phyloP scores from a whole-genome alignment of 2,888 invertebrate species.

The Tipula vernalis region DNA sequence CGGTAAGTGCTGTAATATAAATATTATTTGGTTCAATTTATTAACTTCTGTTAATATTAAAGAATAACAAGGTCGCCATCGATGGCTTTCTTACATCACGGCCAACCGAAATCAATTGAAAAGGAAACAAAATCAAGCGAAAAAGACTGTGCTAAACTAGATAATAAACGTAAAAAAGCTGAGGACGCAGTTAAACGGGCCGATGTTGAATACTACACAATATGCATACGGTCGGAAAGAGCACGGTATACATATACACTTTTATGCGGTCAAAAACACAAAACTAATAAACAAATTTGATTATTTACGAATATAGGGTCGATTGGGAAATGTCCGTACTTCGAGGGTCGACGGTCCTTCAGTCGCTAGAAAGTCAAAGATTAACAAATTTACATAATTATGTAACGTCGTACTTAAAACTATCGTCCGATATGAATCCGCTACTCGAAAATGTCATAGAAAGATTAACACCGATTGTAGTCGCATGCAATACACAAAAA shows the following conservation, averaged over 20 bases:
- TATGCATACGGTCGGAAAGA: slow-evolving; percentile 81
- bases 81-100: slow-evolving; percentile 31
- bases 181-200: slow-evolving; percentile 84
- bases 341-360: slow-evolving; percentile 75
- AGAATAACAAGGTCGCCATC: slow-evolving; percentile 34
- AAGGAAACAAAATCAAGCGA: slow-evolving; percentile 41
- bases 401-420: slow-evolving; percentile 49
- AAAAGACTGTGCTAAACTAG: slow-evolving; percentile 61
- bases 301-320: slow-evolving; percentile 29
- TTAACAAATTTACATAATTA: slow-evolving; percentile 65
- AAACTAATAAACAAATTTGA: not conserved
- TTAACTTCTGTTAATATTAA: not conserved
- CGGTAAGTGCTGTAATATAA: slow-evolving; percentile 23
- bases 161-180: slow-evolving; percentile 77
- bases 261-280: not conserved
- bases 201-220: slow-evolving; percentile 86
- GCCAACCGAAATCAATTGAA: slow-evolving; percentile 27
- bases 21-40: not conserved
- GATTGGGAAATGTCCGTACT: slow-evolving; percentile 87
- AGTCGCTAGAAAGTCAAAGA: slow-evolving; percentile 81
- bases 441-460: slow-evolving; percentile 52
- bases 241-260: slow-evolving; percentile 46
- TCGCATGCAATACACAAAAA: slow-evolving; percentile 32
- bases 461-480: slow-evolving; percentile 28
- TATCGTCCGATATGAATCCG: slow-evolving; percentile 61